Conservation (phyloP, 2,113 vertebrate species). For the Glaucomys volans region DNA sequence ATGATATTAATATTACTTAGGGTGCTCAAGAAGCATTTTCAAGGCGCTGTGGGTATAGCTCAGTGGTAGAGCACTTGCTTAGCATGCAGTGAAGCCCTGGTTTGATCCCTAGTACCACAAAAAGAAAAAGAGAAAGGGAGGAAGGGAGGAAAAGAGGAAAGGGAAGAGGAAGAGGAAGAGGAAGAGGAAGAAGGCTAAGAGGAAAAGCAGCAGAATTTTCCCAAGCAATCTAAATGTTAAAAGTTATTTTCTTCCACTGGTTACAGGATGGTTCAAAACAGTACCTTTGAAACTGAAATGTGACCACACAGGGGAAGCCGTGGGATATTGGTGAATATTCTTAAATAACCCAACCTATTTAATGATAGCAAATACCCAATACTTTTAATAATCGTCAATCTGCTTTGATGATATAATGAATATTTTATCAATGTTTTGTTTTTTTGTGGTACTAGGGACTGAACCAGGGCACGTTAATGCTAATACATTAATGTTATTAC, state of each 20-base stretch:
- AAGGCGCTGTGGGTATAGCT: neutral
- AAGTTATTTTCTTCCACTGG: neutral
- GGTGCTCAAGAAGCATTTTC: neutral
- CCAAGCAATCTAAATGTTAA: neutral
- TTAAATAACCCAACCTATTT: constrained; percentile 1
- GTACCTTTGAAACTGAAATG: neutral
- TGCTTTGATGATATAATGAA: neutral
- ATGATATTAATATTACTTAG: neutral
- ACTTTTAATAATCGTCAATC: neutral
- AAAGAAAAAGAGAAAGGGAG: neutral
- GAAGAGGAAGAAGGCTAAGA: too few species aligned
- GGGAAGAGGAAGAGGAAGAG: too few species aligned
- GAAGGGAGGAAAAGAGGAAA: too few species aligned
- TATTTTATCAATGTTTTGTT: neutral
- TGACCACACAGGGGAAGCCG: neutral
- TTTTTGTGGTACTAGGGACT: too few species aligned
- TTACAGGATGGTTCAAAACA: neutral
- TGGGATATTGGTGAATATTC: neutral
- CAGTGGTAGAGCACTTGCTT: neutral
- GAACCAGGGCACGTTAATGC: too few species aligned
- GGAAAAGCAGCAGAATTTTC: too few species aligned
- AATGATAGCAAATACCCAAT: neutral
- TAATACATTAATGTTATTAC: too few species aligned
- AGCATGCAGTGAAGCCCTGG: neutral
- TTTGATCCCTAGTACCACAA: neutral